Evolutionary conservation across 1,140 invertebrate species (phyloP), one percentile per base, ranked within the genome.

Genomic region (Pectinophora gossypiella): DNA sequence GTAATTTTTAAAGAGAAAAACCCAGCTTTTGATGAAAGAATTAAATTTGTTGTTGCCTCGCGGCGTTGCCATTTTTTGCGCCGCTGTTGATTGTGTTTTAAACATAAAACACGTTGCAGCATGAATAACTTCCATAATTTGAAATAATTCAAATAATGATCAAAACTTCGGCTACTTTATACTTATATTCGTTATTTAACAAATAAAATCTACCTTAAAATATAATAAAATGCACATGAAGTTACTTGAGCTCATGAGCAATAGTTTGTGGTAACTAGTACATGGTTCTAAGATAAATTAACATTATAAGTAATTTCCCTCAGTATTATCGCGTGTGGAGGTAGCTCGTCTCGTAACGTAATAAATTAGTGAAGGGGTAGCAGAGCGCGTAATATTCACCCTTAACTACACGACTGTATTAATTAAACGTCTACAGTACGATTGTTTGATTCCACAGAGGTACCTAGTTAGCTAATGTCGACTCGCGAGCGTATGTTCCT

Each of bases 361-460:
- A 27, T 27, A 27, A 27, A 27, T 27, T 27, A 27, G 23, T 6
- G 23, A 27, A 27, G 12, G 23, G 23, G 5, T 12, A 27, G 5
- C 23, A 12, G 23, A 6, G 23, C 23, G 23, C 12, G 23, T 27
- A 27, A 27, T 27, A 40, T 40, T 40, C 36, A 40, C 36, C 16
- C 13, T 18, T 15, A 15, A 40, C 3, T 15, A 6, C 6, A 40
- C 36, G 15, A 18, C 13, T 15, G 36, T 40, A 18, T 40, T 40
- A 40, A 40, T 40, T 40, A 40, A 40, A 40, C 36, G 36, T 18
- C 27, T 12, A n/a, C n/a, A 32, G 9, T 40, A 18, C 36, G 36
- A 16, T 40, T 40, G 36, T 40, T 40, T 40, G 36, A 40, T 40
- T 13, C 16, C 36, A 15, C n/a, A n/a, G n/a, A n/a, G 1, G 6